Evolutionary conservation across 2,113 vertebrate species (phyloP).

Genomic region (Merops nubicus): DNA sequence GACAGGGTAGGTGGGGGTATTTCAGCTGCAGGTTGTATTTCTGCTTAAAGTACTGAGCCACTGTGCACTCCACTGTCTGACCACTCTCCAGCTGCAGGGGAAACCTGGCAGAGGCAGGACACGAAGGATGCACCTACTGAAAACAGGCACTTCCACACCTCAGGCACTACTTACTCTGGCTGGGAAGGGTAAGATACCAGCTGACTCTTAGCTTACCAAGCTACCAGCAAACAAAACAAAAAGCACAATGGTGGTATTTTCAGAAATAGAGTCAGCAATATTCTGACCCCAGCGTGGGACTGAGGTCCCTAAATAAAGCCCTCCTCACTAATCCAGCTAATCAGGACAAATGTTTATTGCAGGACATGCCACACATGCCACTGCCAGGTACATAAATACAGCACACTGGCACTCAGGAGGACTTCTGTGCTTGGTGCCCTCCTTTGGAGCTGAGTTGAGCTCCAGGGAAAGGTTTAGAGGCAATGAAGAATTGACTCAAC

Average conservation of each 20-base stretch:
- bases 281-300: neutral
- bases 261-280: neutral
- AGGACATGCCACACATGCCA: neutral
- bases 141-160: neutral
- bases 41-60: slow-evolving; percentile 87
- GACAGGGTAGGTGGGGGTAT: slow-evolving; percentile 92
- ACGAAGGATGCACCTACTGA: neutral
- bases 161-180: neutral
- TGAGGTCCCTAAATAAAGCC: slow-evolving; percentile 36
- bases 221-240: neutral
- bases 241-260: neutral
- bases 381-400: neutral
- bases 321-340: slow-evolving; percentile 38
- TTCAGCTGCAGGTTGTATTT: slow-evolving; percentile 87
- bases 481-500: neutral
- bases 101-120: slow-evolving; percentile 70
- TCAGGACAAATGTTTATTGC: neutral
- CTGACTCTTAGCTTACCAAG: too few species aligned
- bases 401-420: neutral
- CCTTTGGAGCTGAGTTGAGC: neutral
- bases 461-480: neutral
- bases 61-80: slow-evolving; percentile 86
- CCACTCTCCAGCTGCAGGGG: slow-evolving; percentile 85
- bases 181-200: neutral
- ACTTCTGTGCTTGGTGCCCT: neutral